Evolutionary conservation across 1,140 invertebrate species (phyloP), one percentile per base, ranked within the genome.

Genomic region (Drosophila pandora): DNA sequence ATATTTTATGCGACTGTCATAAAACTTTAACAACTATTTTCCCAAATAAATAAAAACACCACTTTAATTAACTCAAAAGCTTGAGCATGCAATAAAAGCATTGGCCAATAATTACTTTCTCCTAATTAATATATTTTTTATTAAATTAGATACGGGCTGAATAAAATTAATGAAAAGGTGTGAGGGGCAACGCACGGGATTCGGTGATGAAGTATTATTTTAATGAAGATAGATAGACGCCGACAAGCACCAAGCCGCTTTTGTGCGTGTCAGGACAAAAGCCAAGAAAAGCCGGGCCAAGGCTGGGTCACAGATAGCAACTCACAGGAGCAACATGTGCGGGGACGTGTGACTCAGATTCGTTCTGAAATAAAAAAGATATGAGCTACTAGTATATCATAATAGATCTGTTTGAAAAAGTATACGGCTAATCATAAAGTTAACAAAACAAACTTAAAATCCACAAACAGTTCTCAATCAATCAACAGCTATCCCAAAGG

Each of bases 91-190:
- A 75, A 75, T 65, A 64, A 56, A 65, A 28, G 53, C 70, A 75
- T 75, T 70, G 63, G 43, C 64, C 65, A 69, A 69, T 72, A 55
- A 67, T 76, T 65, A 61, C 58, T 49, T 70, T 71, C 47, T 56
- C 71, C 80, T 85, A 87, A 85, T 85, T 85, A 85, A 85, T 87
- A 78, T 68, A 64, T 75, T 70, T 81, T 65, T 69, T 80, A 84
- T 74, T 55, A 57, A 79, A 72, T 79, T 68, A 68, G 57, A 65
- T 54, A 39, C 13, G 59, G 25, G 37, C 8, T 21, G 25, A 54
- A 43, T 9, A 21, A 45, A 47, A 32, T 34, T 62, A 23, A 45
- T 21, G 43, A 22, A 12, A n/a, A 52, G 41, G 9, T 3, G 7
- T 1, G 39, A 47, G 23, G 43, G 53, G 21, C 47, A 62, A 52